Conservation (phyloP, 2,113 vertebrate genomes). For the Falco punctatus region DNA sequence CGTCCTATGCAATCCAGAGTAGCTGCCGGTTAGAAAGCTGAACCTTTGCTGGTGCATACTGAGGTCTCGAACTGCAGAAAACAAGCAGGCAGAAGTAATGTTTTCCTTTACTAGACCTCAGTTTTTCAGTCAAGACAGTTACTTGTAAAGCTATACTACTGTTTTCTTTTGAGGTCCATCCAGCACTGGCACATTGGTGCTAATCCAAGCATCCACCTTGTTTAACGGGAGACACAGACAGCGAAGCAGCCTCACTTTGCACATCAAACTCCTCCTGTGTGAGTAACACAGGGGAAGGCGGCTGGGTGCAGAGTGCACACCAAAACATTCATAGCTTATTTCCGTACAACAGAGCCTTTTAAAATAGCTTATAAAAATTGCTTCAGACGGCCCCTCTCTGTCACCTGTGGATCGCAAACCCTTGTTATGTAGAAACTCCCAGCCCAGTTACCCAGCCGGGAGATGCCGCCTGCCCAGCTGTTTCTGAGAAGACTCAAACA, state of each 20-base stretch:
- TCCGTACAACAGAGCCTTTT: slow-evolving; percentile 40
- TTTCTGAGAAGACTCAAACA: slow-evolving; percentile 65
- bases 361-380: slow-evolving; percentile 22
- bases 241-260: not conserved
- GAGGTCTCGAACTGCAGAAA: slow-evolving; percentile 57
- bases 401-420: slow-evolving; percentile 4
- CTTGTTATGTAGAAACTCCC: slow-evolving; percentile 23
- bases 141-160: not conserved
- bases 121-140: slow-evolving; percentile 1
- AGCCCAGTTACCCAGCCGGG: not conserved
- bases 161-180: not conserved
- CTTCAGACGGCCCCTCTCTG: slow-evolving; percentile 21
- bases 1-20: not conserved
- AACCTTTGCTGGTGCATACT: slow-evolving; percentile 66
- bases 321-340: not conserved
- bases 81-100: not conserved
- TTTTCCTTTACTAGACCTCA: slow-evolving; percentile 12
- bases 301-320: not conserved
- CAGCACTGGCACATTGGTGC: not conserved
- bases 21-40: slow-evolving; percentile 28
- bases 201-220: not conserved
- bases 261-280: not conserved
- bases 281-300: not conserved
- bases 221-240: not conserved
- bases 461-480: slow-evolving; percentile 65